These are phyloP conservation scores for Jordanella pulchra DNA, from an alignment of 2,797 vertebrate genomes.

Conservation along the genomic window DNA sequence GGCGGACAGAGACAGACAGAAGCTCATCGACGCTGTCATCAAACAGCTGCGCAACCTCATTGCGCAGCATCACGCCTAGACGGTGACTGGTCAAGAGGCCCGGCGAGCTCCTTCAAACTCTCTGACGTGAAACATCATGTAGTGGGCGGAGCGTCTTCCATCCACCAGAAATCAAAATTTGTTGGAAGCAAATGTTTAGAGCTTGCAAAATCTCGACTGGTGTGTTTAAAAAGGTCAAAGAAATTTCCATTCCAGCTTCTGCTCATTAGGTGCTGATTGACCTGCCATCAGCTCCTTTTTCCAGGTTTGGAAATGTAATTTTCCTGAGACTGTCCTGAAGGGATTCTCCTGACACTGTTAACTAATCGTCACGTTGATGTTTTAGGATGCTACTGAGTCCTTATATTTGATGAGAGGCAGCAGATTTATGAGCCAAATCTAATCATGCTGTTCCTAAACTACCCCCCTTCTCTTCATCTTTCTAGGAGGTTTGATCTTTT, in stretches of 20 bases:
- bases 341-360: not conserved
- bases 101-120: not conserved
- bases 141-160: not conserved
- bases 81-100: not conserved
- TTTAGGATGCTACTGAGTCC: not conserved
- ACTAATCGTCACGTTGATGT: not conserved
- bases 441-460: conserved; percentile 1
- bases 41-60: conserved; percentile 94
- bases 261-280: not conserved
- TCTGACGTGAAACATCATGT: too few species aligned
- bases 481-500: not conserved
- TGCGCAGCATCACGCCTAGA: conserved; percentile 83
- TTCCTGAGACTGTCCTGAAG: too few species aligned
- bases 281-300: not conserved
- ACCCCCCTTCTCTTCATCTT: not conserved
- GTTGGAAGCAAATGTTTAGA: too few species aligned
- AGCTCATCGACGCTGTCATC: conserved; percentile 92
- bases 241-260: not conserved
- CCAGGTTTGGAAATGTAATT: too few species aligned
- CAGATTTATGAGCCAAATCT: not conserved
- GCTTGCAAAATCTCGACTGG: too few species aligned
- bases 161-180: not conserved
- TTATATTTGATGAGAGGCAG: not conserved
- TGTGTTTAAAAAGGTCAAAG: too few species aligned
- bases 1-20: conserved; percentile 93